These are phyloP conservation scores for Portunus trituberculatus DNA, from an alignment of 1,140 invertebrate genomes.

Conservation along the genomic window DNA sequence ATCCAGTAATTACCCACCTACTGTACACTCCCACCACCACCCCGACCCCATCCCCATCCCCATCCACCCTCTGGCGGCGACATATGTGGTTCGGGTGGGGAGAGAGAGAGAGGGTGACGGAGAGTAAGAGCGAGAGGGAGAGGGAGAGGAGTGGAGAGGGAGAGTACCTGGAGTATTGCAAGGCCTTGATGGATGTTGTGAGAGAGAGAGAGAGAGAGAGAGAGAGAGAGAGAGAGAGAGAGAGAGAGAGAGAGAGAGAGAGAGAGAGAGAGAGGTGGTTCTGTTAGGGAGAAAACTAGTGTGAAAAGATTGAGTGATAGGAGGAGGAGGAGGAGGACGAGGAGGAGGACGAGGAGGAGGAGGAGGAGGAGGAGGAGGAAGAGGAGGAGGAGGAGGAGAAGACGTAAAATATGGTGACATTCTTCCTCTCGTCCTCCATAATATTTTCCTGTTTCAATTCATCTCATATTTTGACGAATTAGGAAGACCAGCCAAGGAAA, in stretches of 20 bases:
- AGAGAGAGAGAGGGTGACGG: background rate
- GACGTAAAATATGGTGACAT: too few species aligned
- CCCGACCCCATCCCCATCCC: too few species aligned
- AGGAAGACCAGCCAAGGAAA: too few species aligned
- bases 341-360: background rate
- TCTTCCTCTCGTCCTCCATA: too few species aligned
- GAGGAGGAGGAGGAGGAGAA: background rate
- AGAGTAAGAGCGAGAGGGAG: background rate
- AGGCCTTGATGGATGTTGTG: background rate
- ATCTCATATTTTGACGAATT: too few species aligned
- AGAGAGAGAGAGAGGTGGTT: background rate
- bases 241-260: background rate
- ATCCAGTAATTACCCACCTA: too few species aligned
- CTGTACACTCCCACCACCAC: background rate
- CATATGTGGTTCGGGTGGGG: background rate
- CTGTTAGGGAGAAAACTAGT: background rate
- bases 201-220: background rate
- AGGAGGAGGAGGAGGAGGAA: background rate
- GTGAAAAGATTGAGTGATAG: too few species aligned
- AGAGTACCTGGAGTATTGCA: background rate
- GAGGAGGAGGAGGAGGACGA: background rate
- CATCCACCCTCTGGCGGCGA: background rate
- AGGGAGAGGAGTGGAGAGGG: background rate
- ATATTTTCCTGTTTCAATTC: too few species aligned
- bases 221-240: background rate